Conservation (phyloP, 2,888 invertebrate genomes). For the Torymus tubicola region DNA sequence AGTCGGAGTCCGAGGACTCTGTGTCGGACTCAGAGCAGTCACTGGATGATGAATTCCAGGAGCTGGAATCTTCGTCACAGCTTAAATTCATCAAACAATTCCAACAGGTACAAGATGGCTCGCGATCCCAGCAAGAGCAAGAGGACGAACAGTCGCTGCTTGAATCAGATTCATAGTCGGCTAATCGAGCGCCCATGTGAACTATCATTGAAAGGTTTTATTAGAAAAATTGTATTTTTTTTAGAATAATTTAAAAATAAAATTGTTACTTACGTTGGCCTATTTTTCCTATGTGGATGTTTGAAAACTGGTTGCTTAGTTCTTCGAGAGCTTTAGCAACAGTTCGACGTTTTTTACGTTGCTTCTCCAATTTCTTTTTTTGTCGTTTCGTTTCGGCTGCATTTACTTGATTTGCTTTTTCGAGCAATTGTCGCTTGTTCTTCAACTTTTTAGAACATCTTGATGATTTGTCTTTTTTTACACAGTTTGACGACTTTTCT, state of each 20-base stretch:
- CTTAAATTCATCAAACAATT: neutral
- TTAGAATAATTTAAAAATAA: too few species aligned
- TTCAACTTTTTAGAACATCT: too few species aligned
- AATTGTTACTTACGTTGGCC: slow-evolving; percentile 1
- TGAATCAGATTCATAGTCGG: neutral
- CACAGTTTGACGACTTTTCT: too few species aligned
- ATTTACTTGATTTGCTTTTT: neutral
- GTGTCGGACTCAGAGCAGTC: neutral
- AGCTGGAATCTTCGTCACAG: neutral
- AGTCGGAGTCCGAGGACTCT: neutral
- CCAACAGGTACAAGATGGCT: neutral
- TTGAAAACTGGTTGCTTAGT: slow-evolving; percentile 11
- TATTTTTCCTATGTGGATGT: neutral
- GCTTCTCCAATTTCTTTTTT: neutral
- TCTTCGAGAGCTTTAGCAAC: slow-evolving; percentile 19
- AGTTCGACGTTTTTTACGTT: slow-evolving; percentile 1
- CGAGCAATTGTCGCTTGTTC: too few species aligned
- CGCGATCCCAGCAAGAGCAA: neutral
- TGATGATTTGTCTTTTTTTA: too few species aligned
- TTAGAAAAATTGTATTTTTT: too few species aligned
- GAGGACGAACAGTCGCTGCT: slow-evolving; percentile 17
- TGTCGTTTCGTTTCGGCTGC: neutral
- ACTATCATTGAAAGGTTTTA: neutral
- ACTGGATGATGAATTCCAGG: neutral
- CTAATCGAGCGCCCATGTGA: neutral